A percentile compares a stretch with the other conserved stretches of the same genome.
Conservation (phyloP, 53 echinoderm and acorn worm genomes). For the Arbacia lixula region DNA sequence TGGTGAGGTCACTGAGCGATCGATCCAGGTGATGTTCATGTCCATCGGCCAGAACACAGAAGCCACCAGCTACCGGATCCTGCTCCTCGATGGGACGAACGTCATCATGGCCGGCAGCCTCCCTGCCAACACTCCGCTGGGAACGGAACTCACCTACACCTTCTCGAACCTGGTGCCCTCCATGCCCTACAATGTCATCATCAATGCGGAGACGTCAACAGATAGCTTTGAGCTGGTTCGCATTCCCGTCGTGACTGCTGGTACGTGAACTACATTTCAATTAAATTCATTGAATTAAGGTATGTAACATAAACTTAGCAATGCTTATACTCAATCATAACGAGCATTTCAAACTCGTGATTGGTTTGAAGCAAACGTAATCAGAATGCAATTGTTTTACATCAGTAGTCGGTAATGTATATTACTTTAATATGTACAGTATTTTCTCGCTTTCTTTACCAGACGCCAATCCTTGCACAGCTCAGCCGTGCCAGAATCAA, state of each 20-base stretch:
- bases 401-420: too few species aligned
- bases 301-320: too few species aligned
- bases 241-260: constrained; percentile 11
- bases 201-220: constrained; percentile 22
- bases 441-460: too few species aligned
- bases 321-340: too few species aligned
- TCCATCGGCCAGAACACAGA: constrained; percentile 32
- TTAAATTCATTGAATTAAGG: too few species aligned
- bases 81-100: constrained; percentile 45
- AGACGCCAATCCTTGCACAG: constrained; percentile 59
- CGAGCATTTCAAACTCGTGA: too few species aligned
- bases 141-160: constrained; percentile 8
- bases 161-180: constrained; percentile 50
- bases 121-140: constrained; percentile 7
- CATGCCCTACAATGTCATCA: constrained; percentile 23
- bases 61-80: constrained; percentile 38
- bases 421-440: too few species aligned
- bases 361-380: too few species aligned
- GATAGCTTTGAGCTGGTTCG: constrained; percentile 20
- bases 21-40: constrained; percentile 35
- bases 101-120: constrained; percentile 33
- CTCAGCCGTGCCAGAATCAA: constrained; percentile 67
- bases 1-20: constrained; percentile 23
- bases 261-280: neutral
- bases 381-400: too few species aligned